A percentile compares a stretch with the other conserved stretches of the same genome.
Conservation (phyloP, 2,888 invertebrate species). For the Ormyrus rosae region DNA sequence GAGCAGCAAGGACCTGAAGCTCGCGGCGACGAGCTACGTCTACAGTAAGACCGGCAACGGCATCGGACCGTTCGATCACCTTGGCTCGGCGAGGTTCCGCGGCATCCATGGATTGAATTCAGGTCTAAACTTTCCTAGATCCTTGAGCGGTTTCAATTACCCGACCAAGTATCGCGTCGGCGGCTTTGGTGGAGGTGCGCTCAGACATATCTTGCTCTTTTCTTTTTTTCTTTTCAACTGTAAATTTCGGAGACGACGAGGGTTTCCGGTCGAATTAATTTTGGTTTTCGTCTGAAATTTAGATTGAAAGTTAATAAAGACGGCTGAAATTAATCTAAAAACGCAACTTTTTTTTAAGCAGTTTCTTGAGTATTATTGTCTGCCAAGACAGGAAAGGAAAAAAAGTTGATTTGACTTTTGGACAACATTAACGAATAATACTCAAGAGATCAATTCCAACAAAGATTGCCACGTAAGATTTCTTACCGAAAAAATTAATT, state of each 20-base stretch:
- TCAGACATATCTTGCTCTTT: background rate
- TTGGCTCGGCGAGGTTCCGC: slow-evolving; percentile 50
- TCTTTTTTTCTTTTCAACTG: background rate
- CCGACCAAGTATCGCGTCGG: slow-evolving; percentile 58
- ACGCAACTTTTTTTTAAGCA: too few relatives aligned
- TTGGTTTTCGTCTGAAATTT: background rate
- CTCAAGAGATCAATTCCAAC: too few relatives aligned
- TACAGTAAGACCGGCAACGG: slow-evolving; percentile 58
- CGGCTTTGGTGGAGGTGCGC: slow-evolving; percentile 54
- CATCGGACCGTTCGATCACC: slow-evolving; percentile 30
- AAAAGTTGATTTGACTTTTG: too few relatives aligned
- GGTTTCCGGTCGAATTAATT: background rate
- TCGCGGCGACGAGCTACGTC: slow-evolving; percentile 61
- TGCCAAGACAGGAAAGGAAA: too few relatives aligned
- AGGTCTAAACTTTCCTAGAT: slow-evolving; percentile 46
- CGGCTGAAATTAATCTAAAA: too few relatives aligned
- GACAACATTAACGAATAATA: too few relatives aligned
- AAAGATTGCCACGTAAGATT: too few relatives aligned
- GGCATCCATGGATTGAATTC: slow-evolving; percentile 38
- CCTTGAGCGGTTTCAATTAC: slow-evolving; percentile 55
- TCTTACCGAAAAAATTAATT: too few relatives aligned
- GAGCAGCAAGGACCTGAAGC: slow-evolving; percentile 57
- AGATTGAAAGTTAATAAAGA: too few relatives aligned
- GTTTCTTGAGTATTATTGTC: too few relatives aligned
- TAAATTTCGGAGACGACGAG: too few relatives aligned